Evolutionary conservation across 1,140 invertebrate species (phyloP).

Genomic region (Drosophila guanche): DNA sequence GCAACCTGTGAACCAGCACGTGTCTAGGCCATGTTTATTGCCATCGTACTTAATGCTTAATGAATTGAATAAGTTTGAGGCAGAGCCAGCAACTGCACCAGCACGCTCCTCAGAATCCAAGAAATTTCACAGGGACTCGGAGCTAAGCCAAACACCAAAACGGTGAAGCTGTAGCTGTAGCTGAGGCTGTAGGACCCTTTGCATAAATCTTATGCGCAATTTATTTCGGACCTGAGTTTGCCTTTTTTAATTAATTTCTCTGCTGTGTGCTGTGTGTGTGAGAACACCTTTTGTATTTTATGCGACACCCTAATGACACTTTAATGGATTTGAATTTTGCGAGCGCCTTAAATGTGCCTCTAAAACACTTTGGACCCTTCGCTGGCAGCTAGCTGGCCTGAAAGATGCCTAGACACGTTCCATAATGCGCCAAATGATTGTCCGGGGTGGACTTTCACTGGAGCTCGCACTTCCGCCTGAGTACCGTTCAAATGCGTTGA

Average conservation of each 20-base stretch:
- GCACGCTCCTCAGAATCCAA: too few relatives aligned
- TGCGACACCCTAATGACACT: slow-evolving; percentile 54
- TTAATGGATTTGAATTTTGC: slow-evolving; percentile 58
- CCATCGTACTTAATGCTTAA: slow-evolving; percentile 18
- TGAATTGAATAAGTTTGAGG: slow-evolving; percentile 29
- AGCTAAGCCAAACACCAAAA: slow-evolving; percentile 13
- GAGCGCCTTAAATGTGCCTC: slow-evolving; percentile 31
- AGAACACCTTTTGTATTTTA: slow-evolving; percentile 53
- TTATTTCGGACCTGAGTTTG: slow-evolving; percentile 47
- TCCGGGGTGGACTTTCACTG: slow-evolving; percentile 25
- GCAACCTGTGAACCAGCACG: slow-evolving; percentile 21
- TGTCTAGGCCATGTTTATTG: slow-evolving; percentile 18
- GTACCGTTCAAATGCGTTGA: slow-evolving; percentile 53
- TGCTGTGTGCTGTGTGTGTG: background rate
- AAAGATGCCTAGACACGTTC: slow-evolving; percentile 38
- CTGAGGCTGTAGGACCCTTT: slow-evolving; percentile 32
- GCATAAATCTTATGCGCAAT: slow-evolving; percentile 62
- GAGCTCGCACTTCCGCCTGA: slow-evolving; percentile 55
- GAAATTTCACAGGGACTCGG: too few relatives aligned
- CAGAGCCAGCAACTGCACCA: too few relatives aligned
- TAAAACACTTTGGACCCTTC: slow-evolving; percentile 7
- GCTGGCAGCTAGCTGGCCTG: background rate
- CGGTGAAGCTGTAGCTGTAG: background rate
- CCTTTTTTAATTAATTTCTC: slow-evolving; percentile 68
- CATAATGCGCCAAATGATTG: slow-evolving; percentile 26